Conservation (phyloP, 2,797 vertebrate species). For the Trachops cirrhosus region DNA sequence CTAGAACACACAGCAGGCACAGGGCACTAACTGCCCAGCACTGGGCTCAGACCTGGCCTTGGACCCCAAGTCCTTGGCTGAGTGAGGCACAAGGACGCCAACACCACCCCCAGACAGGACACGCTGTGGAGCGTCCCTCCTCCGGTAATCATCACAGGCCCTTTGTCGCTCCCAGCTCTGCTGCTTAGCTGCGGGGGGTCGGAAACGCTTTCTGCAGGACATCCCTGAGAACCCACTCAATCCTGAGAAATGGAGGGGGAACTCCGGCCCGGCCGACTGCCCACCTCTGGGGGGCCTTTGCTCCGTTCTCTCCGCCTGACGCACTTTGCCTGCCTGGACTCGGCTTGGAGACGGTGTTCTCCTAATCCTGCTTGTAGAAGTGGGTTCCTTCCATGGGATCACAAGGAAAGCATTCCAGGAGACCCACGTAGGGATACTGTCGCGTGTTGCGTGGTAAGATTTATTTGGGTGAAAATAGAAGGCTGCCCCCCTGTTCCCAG, state of each 20-base stretch:
- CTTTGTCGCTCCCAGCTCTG: not conserved
- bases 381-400: not conserved
- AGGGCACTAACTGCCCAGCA: not conserved
- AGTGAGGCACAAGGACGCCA: not conserved
- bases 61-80: not conserved
- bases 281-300: not conserved
- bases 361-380: not conserved
- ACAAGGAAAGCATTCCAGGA: not conserved
- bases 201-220: not conserved
- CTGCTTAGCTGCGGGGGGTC: not conserved
- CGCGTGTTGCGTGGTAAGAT: not conserved
- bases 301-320: fast-evolving
- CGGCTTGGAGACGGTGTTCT: not conserved
- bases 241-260: not conserved
- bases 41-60: not conserved
- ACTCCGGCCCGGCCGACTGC: not conserved
- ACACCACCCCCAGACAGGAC: not conserved
- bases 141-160: not conserved
- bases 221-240: not conserved
- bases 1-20: not conserved
- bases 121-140: not conserved
- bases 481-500: not conserved
- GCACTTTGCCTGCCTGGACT: not conserved
- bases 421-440: not conserved
- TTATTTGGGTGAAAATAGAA: not conserved